Evolutionary conservation across 23 tunicate species (phyloP).

Genomic region (Halocynthia aurantium): DNA sequence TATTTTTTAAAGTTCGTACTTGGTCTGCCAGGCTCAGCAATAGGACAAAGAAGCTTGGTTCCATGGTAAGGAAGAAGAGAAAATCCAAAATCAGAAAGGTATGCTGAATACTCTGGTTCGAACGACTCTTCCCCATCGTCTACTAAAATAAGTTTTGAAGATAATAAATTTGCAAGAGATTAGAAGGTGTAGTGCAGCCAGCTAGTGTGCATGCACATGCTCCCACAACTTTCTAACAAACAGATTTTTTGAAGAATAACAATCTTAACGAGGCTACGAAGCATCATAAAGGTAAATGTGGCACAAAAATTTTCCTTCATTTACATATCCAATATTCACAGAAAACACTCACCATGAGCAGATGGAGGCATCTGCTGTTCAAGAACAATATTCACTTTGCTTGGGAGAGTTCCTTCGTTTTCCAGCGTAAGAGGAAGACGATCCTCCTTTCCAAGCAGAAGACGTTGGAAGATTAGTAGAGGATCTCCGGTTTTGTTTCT

Average conservation of each 20-base stretch:
- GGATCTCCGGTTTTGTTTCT: constrained; percentile 72
- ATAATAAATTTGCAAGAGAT: too few relatives aligned
- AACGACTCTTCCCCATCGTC: constrained; percentile 1
- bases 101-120: constrained; percentile 37
- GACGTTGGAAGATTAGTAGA: constrained; percentile 62
- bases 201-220: too few relatives aligned
- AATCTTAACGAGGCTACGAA: too few relatives aligned
- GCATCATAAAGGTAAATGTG: too few relatives aligned
- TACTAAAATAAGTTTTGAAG: background rate
- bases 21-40: constrained; percentile 48
- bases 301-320: too few relatives aligned
- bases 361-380: constrained; percentile 41
- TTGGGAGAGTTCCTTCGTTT: constrained; percentile 76
- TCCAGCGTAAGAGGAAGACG: constrained; percentile 53
- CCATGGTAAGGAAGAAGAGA: constrained; percentile 37
- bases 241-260: too few relatives aligned
- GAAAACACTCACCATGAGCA: constrained; percentile 4
- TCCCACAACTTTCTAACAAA: too few relatives aligned
- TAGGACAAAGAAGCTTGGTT: constrained; percentile 32
- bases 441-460: constrained; percentile 40
- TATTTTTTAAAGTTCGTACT: constrained; percentile 10
- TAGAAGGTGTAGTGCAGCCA: too few relatives aligned
- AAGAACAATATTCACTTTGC: constrained; percentile 66
- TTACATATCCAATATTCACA: too few relatives aligned
- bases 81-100: constrained; percentile 40